Evolutionary conservation across 2,797 vertebrate genomes (phyloP).

Genomic region (Acanthurus leucopareius): DNA sequence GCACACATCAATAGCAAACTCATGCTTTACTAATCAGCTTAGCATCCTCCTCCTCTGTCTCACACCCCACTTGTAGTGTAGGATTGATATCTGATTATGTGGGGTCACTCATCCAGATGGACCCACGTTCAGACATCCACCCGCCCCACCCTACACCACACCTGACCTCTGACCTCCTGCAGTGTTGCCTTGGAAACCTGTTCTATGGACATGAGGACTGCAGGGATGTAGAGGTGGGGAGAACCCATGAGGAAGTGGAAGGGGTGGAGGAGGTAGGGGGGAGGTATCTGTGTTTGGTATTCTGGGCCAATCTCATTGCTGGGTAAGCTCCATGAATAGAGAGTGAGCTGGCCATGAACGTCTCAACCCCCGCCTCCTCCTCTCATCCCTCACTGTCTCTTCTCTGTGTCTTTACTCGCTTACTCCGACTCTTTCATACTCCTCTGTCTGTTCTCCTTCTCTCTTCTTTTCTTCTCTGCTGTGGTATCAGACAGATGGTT

Average conservation of each 20-base stretch:
- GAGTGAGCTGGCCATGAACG: conserved; percentile 90
- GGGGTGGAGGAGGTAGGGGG: conserved; percentile 76
- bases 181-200: conserved; percentile 94
- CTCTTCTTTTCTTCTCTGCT: conserved; percentile 43
- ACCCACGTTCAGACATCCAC: conserved; percentile 91
- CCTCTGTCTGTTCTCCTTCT: conserved; percentile 41
- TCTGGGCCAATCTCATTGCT: conserved; percentile 93
- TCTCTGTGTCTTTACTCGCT: conserved; percentile 44
- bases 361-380: background rate
- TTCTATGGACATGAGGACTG: conserved; percentile 77
- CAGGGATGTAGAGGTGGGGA: conserved; percentile 33
- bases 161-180: conserved; percentile 95
- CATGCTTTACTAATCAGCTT: conserved; percentile 95
- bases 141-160: conserved; percentile 91
- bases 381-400: conserved; percentile 33
- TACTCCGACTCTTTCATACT: conserved; percentile 36
- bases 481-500: conserved; percentile 91
- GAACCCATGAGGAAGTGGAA: conserved; percentile 26
- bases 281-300: conserved; percentile 92
- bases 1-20: conserved; percentile 82
- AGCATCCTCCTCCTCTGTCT: conserved; percentile 81
- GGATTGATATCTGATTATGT: conserved; percentile 99
- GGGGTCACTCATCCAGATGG: conserved; percentile 99
- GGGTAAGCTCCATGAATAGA: conserved; percentile 99
- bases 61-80: conserved; percentile 83